These are phyloP conservation scores for Phaenicophaeus curvirostris DNA, from an alignment of 2,797 vertebrate species.

Conservation along the genomic window DNA sequence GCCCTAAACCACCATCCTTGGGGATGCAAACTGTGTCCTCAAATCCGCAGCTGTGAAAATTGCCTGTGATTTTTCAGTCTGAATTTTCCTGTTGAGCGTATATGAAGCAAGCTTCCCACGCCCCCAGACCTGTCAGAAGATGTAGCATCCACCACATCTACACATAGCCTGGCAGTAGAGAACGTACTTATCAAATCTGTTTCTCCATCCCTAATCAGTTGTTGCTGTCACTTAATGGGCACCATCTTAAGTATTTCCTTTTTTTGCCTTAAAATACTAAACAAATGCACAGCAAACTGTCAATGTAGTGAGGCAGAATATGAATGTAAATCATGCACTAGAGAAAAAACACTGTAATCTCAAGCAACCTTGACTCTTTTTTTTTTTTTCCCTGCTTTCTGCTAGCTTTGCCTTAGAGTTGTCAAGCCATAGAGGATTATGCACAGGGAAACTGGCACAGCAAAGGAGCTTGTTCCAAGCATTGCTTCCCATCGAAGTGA, in stretches of 20 bases:
- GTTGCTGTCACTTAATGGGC: not conserved
- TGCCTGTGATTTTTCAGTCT: not conserved
- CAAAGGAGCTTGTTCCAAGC: not conserved
- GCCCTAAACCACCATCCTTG: not conserved
- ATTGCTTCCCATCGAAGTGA: accelerated
- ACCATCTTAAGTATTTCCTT: not conserved
- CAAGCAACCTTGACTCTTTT: not conserved
- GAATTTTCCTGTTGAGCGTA: not conserved
- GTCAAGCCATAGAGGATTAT: not conserved
- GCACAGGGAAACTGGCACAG: not conserved
- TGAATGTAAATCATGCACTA: not conserved
- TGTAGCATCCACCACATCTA: not conserved
- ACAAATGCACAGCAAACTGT: not conserved
- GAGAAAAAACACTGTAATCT: not conserved
- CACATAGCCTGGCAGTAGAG: not conserved
- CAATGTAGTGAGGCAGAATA: not conserved
- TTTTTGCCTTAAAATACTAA: not conserved
- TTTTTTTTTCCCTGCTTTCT: not conserved
- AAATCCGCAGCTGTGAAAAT: not conserved
- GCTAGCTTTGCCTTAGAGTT: not conserved
- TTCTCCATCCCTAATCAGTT: not conserved
- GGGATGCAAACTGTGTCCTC: not conserved
- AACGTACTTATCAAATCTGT: not conserved
- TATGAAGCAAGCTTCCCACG: not conserved
- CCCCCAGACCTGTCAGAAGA: not conserved